Conservation (phyloP, 1,140 invertebrate species). For the Drosophila willistoni region DNA sequence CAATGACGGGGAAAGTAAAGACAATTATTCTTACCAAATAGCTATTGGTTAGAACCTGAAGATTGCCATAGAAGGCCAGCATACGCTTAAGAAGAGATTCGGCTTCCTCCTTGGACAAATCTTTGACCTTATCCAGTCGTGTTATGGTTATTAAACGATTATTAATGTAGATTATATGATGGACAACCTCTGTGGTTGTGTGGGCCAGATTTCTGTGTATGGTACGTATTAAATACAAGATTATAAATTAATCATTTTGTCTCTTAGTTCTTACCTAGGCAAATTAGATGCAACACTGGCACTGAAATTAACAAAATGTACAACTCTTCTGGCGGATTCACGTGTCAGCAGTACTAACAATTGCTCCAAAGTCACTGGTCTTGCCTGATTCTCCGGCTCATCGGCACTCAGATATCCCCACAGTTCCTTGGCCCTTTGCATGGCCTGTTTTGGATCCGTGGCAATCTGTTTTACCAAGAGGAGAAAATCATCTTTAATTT, state of each 20-base stretch:
- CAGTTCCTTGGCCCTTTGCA: conserved; percentile 88
- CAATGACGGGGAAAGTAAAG: neutral
- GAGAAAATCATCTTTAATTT: neutral
- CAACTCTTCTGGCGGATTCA: conserved; percentile 89
- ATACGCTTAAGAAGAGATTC: conserved; percentile 75
- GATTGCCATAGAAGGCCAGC: conserved; percentile 66
- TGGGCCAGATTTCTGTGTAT: conserved; percentile 62
- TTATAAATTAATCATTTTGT: too few relatives aligned
- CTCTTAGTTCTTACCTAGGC: conserved; percentile 83
- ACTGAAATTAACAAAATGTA: conserved; percentile 90
- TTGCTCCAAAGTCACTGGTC: conserved; percentile 90
- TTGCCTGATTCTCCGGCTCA: conserved; percentile 92
- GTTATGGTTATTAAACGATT: conserved; percentile 75
- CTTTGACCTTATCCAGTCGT: conserved; percentile 72
- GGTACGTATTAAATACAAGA: too few relatives aligned
- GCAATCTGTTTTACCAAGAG: conserved; percentile 85
- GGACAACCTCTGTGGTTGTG: conserved; percentile 73
- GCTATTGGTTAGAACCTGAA: conserved; percentile 66
- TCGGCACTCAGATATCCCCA: conserved; percentile 88
- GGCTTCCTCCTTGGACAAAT: conserved; percentile 75
- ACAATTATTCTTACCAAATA: conserved; percentile 60
- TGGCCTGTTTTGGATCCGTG: conserved; percentile 90
- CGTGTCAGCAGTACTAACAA: conserved; percentile 88
- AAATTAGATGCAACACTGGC: conserved; percentile 84
- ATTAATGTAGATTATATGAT: conserved; percentile 74